Base-by-base conservation (phyloP, 2,797 vertebrate species). In the Gymnopithys bicolor region DNA sequence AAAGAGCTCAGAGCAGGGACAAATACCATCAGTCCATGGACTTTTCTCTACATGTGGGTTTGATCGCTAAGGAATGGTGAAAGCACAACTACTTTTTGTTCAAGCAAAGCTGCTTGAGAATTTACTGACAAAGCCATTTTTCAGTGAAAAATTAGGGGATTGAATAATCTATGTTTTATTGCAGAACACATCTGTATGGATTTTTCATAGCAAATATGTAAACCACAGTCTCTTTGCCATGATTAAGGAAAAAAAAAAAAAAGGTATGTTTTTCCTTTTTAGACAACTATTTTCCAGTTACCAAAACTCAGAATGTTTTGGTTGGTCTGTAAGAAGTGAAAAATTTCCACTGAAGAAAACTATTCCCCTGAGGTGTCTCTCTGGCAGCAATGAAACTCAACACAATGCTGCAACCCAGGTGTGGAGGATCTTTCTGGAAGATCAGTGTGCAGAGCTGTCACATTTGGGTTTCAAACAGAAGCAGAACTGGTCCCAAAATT, bases 61-160 rank as follows among this genome's bases (percentile, higher is more conserved):
- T 77, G 78, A 74, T 73, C 74, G 64, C n/a, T 66, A 64, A 91
- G 63, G 49, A 93, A 89, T 28, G 35, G 59, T 73, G 55, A 87
- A 94, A 90, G 82, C 15, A 89, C 33, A 94, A 59, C 30, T 74
- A 70, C 71, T 64, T 89, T 77, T 91, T 92, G 22, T 68, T 88
- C 46, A 91, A 39, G 24, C 11, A 83, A 68, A 71, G 30, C 23
- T 80, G 23, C 53, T 77, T 51, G n/a, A 85, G 51, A 90, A 83
- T 87, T 92, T 89, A 94, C 60, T 83, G 92, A 92, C 68, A 84
- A 51, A 89, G 52, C 17, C 46, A 62, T 81, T 93, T 95, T 74
- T 69, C 70, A 55, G 30, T 68, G 41, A 95, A 93, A 92, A 95
- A 89, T 51, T 41, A 68, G 32, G 35, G 19, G 25, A 10, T 81